Base-by-base conservation (phyloP, 1,140 invertebrate species). In the Cataglyphis hispanica region DNA sequence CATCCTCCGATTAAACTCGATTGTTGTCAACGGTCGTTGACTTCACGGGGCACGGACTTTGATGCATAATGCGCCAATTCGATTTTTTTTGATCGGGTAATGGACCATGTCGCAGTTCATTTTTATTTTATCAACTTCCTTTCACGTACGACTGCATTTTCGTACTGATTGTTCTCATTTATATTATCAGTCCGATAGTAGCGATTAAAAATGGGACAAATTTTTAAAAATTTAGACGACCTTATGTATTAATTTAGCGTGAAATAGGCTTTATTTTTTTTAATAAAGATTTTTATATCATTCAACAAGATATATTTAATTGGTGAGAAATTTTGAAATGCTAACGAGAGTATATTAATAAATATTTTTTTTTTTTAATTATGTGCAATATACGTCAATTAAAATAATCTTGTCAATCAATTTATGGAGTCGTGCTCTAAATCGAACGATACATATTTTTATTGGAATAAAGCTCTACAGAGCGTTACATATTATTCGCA, bases 1-100 rank as follows among this genome's bases (percentile, higher is more conserved):
- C 84, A 75, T 90, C 77, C 88, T 66, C 78, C 64, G 80, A 80
- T 75, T 89, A 64, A 43, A 37, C 74, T 61, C 66, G 53, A 90
- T 90, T 76, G 88, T 86, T 81, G 84, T 50, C 46, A 13, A 25
- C 70, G 89, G 89, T 87, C 89, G 69, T 90, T 90, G 89, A 89
- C 86, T 86, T 86, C 50, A n/a, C n/a, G n/a, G 80, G 46, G 50
- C 61, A 85, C 66, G 75, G 53, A 43, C 40, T 69, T 69, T 60
- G 46, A 19, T 13, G 74, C 16, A 16, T 78, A 88, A 88, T 86
- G 34, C 53, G 34, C 27, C 46, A 50, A 50, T 67, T 74, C 67
- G 85, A 25, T 78, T 84, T 86, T 88, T 63, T 16, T 43, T 58
- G 61, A 86, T 84, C 76, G 86, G 56, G 58, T 85, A 77, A 77